These are phyloP conservation scores for Spongia lamella DNA, from an alignment of 37 sponge, comb jelly and placozoan species.

Conservation along the genomic window DNA sequence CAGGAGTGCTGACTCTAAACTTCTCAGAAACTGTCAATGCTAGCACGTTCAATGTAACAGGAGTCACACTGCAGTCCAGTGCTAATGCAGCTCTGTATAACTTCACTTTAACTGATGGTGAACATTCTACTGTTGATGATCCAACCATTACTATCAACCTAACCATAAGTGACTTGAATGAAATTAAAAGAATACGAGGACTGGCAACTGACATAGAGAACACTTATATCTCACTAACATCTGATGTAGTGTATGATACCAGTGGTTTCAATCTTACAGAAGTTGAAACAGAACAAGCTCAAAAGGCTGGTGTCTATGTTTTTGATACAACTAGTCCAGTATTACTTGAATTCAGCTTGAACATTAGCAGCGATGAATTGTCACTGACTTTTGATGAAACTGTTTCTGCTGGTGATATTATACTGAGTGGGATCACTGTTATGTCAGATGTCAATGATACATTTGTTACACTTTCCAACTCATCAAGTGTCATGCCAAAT, in stretches of 20 bases:
- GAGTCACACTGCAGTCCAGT: constrained; percentile 58
- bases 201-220: constrained; percentile 49
- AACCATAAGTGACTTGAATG: constrained; percentile 66
- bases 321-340: constrained; percentile 70
- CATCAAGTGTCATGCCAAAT: constrained; percentile 44
- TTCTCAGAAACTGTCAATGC: constrained; percentile 80
- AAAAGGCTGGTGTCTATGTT: constrained; percentile 30
- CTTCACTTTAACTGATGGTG: constrained; percentile 52
- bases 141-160: constrained; percentile 58
- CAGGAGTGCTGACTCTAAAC: constrained; percentile 49
- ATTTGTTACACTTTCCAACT: constrained; percentile 44
- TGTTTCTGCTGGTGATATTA: constrained; percentile 33
- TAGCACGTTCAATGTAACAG: constrained; percentile 43
- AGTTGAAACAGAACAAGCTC: constrained; percentile 31
- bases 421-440: constrained; percentile 39
- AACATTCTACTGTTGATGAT: constrained; percentile 13
- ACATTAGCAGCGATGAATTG: constrained; percentile 70
- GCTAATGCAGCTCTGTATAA: neutral
- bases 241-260: constrained; percentile 69
- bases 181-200: constrained; percentile 61
- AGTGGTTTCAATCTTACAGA: constrained; percentile 65
- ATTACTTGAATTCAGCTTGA: constrained; percentile 53
- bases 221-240: constrained; percentile 63
- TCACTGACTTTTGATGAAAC: constrained; percentile 87
- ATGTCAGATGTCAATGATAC: constrained; percentile 26